Evolutionary conservation across 2,113 vertebrate species (phyloP).

Genomic region (Tetrao urogallus): DNA sequence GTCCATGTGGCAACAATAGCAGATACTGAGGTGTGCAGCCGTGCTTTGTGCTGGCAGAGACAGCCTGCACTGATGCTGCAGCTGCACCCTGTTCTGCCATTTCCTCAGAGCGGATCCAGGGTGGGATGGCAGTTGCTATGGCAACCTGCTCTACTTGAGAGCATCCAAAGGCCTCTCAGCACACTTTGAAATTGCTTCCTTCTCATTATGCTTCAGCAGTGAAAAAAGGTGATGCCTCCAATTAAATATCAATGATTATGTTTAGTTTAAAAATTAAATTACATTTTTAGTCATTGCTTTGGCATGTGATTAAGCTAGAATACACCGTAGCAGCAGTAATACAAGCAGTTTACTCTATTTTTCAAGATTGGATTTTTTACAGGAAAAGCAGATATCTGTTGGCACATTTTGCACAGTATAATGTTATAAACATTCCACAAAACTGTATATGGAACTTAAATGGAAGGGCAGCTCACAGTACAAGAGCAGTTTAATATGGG

Average conservation of each 20-base stretch:
- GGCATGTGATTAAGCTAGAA: neutral
- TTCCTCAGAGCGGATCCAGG: slow-evolving; percentile 58
- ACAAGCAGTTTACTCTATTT: neutral
- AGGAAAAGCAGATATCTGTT: neutral
- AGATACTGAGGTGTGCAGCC: neutral
- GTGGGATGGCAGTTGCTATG: slow-evolving; percentile 65
- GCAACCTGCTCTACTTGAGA: slow-evolving; percentile 25
- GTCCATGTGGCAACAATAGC: neutral
- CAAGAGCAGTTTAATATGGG: neutral
- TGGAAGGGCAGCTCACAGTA: neutral
- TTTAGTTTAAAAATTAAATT: slow-evolving; percentile 64
- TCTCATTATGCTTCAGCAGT: slow-evolving; percentile 24
- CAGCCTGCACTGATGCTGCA: slow-evolving; percentile 1
- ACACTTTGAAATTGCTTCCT: slow-evolving; percentile 19
- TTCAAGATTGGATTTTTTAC: neutral
- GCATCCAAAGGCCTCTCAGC: neutral
- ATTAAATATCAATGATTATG: slow-evolving; percentile 47
- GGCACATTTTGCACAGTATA: neutral
- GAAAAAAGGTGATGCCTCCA: slow-evolving; percentile 33
- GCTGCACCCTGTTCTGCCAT: slow-evolving; percentile 59
- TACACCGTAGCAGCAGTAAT: neutral
- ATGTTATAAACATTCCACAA: neutral
- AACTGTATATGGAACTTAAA: neutral
- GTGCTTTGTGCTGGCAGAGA: slow-evolving; percentile 20
- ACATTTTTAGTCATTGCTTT: slow-evolving; percentile 31